Evolutionary conservation across 2,797 vertebrate genomes (phyloP), one percentile per base, ranked within the genome.

Genomic region (Geotria australis): DNA sequence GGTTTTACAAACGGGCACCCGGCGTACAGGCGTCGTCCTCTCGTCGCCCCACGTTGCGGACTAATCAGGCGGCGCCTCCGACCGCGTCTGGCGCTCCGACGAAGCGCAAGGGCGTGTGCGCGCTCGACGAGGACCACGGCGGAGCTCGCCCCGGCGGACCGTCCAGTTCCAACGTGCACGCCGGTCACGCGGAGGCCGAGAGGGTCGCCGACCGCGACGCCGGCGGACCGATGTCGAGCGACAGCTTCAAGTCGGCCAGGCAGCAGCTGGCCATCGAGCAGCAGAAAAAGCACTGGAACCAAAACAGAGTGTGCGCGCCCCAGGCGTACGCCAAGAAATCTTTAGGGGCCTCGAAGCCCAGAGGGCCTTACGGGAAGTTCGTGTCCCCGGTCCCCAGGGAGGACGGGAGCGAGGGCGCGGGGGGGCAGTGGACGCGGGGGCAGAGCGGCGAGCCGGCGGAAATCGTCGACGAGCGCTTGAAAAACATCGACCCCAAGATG

Each of bases 401-500:
- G 60, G 83, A 83, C 1, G 77, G 70, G 46, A 68, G 64, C 47
- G 74, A 70, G 11, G 77, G 74, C 47, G 60, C 59, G 0, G 66
- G 61, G 14, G 64, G 56, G 2, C n/a, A 53, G 3, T 70, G 64
- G 12, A 56, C 2, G 48, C 71, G 68, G 58, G 10, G 68, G 14
- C 49, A 10, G 1, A 15, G 46, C 2, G 12, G 59, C 8, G 71
- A 71, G 7, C 53, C 58, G 0, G 47, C 2, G 1, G 65, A 66
- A 56, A 72, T 75, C 6, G 1, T 72, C 56, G 84, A 96, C 57
- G 83, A 91, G 55, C 72, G 74, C 11, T 67, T 99, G 60, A 94
- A 83, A 64, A 85, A 76, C 66, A 73, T 96, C 64, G 91, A 99
- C 61, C 84, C 91, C 10, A 94, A 83, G 69, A 94, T 96, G 69